phyloP scores from a whole-genome alignment of 2,797 vertebrate species.

The Cossypha niveicapilla region DNA sequence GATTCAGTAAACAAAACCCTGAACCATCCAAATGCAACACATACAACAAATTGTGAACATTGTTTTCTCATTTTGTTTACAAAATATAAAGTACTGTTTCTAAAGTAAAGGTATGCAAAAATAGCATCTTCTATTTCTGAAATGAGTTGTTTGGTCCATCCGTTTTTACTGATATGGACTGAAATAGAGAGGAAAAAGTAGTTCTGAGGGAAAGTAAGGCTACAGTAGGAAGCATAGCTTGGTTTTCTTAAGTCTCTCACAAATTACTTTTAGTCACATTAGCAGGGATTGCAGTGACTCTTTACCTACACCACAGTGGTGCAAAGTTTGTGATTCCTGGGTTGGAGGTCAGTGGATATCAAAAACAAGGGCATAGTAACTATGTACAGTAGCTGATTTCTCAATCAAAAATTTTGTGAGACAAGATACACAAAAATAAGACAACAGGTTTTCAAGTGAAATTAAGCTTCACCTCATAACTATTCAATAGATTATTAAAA shows the following conservation, averaged over 20 bases:
- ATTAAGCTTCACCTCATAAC: neutral
- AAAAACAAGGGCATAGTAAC: neutral
- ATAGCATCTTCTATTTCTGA: rapidly evolving
- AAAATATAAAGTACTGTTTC: neutral
- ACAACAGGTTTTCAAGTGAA: neutral
- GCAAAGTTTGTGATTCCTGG: neutral
- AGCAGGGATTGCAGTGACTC: neutral
- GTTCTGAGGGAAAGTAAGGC: neutral
- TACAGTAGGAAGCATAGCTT: neutral
- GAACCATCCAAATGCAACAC: neutral
- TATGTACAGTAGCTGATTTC: neutral
- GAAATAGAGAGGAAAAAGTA: neutral
- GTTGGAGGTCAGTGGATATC: neutral
- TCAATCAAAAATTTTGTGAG: neutral
- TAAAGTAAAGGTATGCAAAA: neutral
- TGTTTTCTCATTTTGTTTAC: neutral
- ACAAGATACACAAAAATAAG: neutral
- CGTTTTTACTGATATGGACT: neutral
- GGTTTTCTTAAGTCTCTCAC: neutral
- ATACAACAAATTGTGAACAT: neutral
- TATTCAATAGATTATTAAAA: neutral
- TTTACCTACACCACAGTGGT: neutral
- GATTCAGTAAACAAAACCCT: neutral
- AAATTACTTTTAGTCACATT: neutral
- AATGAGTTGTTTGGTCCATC: neutral